phyloP scores from a whole-genome alignment of 2,888 invertebrate genomes.

The Galerucella pusilla region DNA sequence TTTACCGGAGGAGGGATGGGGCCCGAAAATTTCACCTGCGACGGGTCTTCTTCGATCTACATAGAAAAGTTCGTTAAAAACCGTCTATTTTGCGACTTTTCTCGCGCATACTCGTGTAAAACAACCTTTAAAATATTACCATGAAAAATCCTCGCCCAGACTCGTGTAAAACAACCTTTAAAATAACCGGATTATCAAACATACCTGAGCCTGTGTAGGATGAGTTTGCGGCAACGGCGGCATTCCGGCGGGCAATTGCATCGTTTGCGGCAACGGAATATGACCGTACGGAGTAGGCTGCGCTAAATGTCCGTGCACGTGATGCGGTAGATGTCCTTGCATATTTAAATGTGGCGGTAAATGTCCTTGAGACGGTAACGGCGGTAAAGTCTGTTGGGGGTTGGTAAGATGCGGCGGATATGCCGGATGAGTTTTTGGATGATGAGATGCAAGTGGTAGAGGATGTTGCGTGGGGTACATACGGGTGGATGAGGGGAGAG shows the following conservation, averaged over 20 bases:
- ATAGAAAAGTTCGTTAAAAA: neutral
- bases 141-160: too few relatives aligned
- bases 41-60: slow-evolving; percentile 47
- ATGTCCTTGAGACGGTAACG: slow-evolving; percentile 9
- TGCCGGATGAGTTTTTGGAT: slow-evolving; percentile 36
- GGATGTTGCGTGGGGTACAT: slow-evolving; percentile 36
- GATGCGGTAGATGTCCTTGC: neutral
- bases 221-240: slow-evolving; percentile 1
- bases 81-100: too few relatives aligned
- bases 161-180: too few relatives aligned
- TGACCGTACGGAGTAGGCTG: slow-evolving; percentile 3
- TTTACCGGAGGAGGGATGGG: slow-evolving; percentile 68
- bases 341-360: neutral
- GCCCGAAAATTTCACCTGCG: slow-evolving; percentile 62
- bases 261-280: slow-evolving; percentile 5
- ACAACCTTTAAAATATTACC: too few relatives aligned
- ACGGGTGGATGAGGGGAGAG: slow-evolving; percentile 41
- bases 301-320: neutral
- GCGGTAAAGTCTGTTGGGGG: slow-evolving; percentile 12
- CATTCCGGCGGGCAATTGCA: slow-evolving; percentile 1
- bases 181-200: too few relatives aligned
- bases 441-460: slow-evolving; percentile 37
- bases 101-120: too few relatives aligned
- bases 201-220: neutral
- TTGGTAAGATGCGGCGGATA: slow-evolving; percentile 14